Percentiles rank a stretch among this genome's conserved stretches.
These are phyloP conservation scores for Phalera bucephala DNA, from an alignment of 2,888 invertebrate species.

Conservation along the genomic window DNA sequence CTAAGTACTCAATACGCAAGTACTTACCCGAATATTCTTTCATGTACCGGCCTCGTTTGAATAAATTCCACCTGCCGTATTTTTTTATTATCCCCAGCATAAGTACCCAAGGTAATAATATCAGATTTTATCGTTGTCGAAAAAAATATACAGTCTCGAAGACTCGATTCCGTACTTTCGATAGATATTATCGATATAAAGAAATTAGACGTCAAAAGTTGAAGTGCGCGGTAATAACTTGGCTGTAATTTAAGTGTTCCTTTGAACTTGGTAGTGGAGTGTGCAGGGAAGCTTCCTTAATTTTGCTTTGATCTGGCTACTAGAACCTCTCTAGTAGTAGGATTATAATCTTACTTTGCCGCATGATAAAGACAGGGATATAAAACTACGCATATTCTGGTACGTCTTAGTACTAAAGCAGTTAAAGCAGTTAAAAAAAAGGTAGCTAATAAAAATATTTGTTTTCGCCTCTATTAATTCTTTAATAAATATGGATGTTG, in stretches of 20 bases:
- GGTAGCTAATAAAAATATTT: too few relatives aligned
- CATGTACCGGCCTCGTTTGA: conserved; percentile 16
- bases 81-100: conserved; percentile 32
- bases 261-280: too few relatives aligned
- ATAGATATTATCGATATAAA: conserved; percentile 14
- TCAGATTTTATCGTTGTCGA: conserved; percentile 35
- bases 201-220: conserved; percentile 12
- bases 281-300: conserved; percentile 3
- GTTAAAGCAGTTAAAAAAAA: too few relatives aligned
- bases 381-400: too few relatives aligned
- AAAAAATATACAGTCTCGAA: conserved; percentile 24
- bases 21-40: conserved; percentile 11
- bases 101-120: conserved; percentile 32
- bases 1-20: conserved; percentile 4
- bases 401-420: too few relatives aligned
- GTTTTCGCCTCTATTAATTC: too few relatives aligned
- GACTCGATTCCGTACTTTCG: conserved; percentile 15
- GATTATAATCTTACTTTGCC: too few relatives aligned
- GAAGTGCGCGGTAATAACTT: too few relatives aligned
- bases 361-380: too few relatives aligned
- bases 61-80: conserved; percentile 30
- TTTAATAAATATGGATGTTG: too few relatives aligned
- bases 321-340: conserved; percentile 12
- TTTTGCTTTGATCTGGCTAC: conserved; percentile 8
- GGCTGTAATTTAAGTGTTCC: too few relatives aligned